These are phyloP conservation scores for Trachythela sp. DNA, from an alignment of 64 coral and sea anemone species.

Conservation along the genomic window DNA sequence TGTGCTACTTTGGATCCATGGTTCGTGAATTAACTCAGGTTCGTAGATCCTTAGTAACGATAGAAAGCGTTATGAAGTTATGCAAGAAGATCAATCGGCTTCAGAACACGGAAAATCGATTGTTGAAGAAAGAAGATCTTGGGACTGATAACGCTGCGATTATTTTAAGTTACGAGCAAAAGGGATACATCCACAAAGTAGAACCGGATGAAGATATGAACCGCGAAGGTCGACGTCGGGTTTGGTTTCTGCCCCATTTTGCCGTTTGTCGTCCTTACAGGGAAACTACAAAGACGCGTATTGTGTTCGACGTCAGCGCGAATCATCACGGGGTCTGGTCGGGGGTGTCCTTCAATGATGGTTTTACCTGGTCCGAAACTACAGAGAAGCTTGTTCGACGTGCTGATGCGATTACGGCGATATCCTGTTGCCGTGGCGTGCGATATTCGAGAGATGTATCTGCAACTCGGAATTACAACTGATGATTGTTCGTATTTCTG, in stretches of 20 bases:
- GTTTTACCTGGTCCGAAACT: background rate
- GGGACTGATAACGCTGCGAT: no score
- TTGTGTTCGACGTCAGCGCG: background rate
- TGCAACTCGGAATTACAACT: background rate
- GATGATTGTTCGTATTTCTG: background rate
- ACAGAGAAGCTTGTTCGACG: background rate
- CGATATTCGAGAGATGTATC: background rate
- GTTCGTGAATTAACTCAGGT: no score
- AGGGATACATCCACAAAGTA: no score
- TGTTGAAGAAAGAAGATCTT: no score
- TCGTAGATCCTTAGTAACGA: no score
- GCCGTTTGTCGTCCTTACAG: background rate
- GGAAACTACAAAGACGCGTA: background rate
- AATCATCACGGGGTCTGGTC: background rate
- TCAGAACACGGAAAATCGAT: no score
- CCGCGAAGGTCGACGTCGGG: no score
- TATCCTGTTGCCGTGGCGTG: background rate
- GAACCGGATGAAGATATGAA: no score
- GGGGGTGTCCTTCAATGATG: background rate
- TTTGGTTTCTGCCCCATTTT: background rate
- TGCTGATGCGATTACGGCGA: background rate
- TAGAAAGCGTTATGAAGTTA: no score
- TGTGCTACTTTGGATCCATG: background rate
- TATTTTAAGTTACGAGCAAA: no score
- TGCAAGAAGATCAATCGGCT: no score